phyloP scores from a whole-genome alignment of 2,113 vertebrate species.

The Silurus glanis region DNA sequence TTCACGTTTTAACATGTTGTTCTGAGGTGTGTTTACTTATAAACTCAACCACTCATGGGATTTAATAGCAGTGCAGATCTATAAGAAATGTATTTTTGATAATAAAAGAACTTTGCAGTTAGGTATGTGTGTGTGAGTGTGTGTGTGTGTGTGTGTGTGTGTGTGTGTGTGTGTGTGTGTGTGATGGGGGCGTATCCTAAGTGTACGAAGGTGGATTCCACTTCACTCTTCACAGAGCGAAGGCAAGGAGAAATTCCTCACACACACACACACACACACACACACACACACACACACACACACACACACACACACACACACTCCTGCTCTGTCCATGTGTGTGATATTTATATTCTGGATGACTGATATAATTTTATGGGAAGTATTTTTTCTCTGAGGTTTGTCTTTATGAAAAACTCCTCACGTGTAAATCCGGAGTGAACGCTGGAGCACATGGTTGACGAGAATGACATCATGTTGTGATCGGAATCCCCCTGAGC shows the following conservation, averaged over 20 bases:
- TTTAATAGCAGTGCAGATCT: no score
- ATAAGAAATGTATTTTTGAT: no score
- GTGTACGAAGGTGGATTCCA: neutral
- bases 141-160: no score
- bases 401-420: conserved; percentile 1
- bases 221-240: neutral
- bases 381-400: conserved; percentile 2
- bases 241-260: no score
- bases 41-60: no score
- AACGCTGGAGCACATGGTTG: neutral
- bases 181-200: neutral
- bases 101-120: no score
- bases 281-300: no score
- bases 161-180: neutral
- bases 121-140: no score
- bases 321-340: neutral
- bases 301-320: neutral
- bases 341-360: neutral
- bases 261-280: neutral
- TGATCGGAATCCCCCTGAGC: conserved; percentile 37
- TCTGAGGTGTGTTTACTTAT: no score
- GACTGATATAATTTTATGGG: neutral
- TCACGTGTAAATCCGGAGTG: neutral
- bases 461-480: conserved; percentile 40
- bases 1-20: no score